Percentiles rank a stretch among this genome's conserved stretches.
These are phyloP conservation scores for Odontocolon sp. DNA, from an alignment of 2,888 invertebrate genomes.

Conservation along the genomic window DNA sequence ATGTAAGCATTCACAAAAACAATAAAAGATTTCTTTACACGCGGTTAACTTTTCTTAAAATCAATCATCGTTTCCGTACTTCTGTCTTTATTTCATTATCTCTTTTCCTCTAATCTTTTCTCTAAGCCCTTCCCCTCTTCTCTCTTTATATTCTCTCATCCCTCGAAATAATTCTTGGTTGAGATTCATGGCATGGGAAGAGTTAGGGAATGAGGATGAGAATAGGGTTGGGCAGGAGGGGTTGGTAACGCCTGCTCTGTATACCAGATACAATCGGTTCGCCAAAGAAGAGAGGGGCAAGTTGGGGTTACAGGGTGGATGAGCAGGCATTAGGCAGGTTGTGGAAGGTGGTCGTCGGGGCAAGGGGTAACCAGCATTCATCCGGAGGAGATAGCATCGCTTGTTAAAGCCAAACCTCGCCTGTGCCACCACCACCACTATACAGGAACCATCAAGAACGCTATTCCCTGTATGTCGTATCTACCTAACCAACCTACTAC, in stretches of 20 bases:
- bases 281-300: slow-evolving; percentile 62
- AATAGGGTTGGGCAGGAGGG: background rate
- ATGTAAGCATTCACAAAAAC: background rate
- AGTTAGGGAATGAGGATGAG: slow-evolving; percentile 6
- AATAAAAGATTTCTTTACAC: background rate
- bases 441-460: slow-evolving; percentile 24
- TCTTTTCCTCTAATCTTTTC: no score
- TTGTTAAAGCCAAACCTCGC: slow-evolving; percentile 77
- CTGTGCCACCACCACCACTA: slow-evolving; percentile 58
- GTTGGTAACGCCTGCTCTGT: slow-evolving; percentile 59
- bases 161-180: slow-evolving; percentile 1
- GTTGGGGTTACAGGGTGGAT: slow-evolving; percentile 13
- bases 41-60: slow-evolving; percentile 12
- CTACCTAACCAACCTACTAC: slow-evolving; percentile 12
- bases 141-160: background rate
- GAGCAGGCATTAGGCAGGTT: slow-evolving; percentile 13
- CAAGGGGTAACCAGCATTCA: slow-evolving; percentile 73
- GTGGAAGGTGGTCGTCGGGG: slow-evolving; percentile 53
- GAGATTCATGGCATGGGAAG: slow-evolving; percentile 8
- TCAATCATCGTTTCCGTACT: background rate
- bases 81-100: no score
- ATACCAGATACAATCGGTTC: slow-evolving; percentile 66
- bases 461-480: background rate
- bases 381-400: slow-evolving; percentile 79
- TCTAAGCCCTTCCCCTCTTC: no score